Evolutionary conservation across 2,113 vertebrate genomes (phyloP), one percentile per base, ranked within the genome.

Genomic region (Epinephelus fuscoguttatus): DNA sequence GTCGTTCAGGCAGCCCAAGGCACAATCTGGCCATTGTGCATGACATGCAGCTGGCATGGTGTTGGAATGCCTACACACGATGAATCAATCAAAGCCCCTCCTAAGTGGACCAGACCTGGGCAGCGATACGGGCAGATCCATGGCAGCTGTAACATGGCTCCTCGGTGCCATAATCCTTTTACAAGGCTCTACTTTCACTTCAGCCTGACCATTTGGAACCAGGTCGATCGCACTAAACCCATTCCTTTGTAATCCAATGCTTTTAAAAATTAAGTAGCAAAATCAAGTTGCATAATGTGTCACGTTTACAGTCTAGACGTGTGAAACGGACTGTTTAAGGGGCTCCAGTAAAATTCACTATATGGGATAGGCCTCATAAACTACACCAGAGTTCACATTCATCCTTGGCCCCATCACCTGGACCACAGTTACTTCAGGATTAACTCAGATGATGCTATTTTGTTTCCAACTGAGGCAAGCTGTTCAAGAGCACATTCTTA

Each of bases 21-120:
- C 86, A 95, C 95, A 95, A 85, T 93, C 91, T 88, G 12, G 66
- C 89, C 89, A 95, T 95, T 95, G 94, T 95, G 85, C 75, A 4
- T 70, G 78, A 73, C 69, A 63, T 76, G 82, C 94, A 95, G 93
- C 94, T 95, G 94, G 90, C 84, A 88, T 23, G 45, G 61, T 61
- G 49, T 19, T 66, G 84, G 91, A 93, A 95, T 93, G 86, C 82
- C 72, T 60, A n/a, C 80, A 79, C 84, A 90, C 61, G 72, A 87
- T 89, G 77, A 91, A 91, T 91, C 90, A 91, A 89, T 93, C 89
- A 90, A 71, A 90, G 75, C 82, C 78, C 84, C 83, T 80, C 75
- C 81, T 70, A 78, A 84, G 76, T 84, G 64, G 56, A 84, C 68
- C 78, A 83, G 84, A 89, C 84, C 80, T 87, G 75, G 70, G 76